These are phyloP conservation scores for Amyelois transitella DNA, from an alignment of 1,140 invertebrate species.

Conservation along the genomic window DNA sequence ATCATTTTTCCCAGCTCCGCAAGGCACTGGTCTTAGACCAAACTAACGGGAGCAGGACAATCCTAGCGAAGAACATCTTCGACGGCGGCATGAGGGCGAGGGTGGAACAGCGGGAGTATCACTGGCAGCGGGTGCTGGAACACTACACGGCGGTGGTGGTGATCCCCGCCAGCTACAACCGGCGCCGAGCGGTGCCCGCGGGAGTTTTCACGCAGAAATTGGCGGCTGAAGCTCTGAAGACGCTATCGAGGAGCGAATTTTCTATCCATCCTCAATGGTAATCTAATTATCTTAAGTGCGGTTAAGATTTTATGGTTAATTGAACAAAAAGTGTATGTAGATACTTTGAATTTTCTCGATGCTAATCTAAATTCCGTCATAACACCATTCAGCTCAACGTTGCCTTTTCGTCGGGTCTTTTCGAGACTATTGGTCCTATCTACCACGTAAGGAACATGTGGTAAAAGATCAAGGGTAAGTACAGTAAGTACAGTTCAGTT, in stretches of 20 bases:
- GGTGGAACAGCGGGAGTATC: conserved; percentile 45
- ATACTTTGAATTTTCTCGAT: no score
- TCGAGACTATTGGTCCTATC: no score
- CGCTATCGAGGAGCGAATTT: conserved; percentile 43
- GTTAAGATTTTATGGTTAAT: no score
- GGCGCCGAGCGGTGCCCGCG: conserved; percentile 27
- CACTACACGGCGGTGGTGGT: conserved; percentile 55
- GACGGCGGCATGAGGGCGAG: conserved; percentile 46
- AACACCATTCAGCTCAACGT: no score
- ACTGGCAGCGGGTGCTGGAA: conserved; percentile 51
- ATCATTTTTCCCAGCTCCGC: conserved; percentile 40
- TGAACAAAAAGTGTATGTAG: no score
- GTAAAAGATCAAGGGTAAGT: no score
- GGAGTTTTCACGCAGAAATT: conserved; percentile 38
- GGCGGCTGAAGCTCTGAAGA: conserved; percentile 39
- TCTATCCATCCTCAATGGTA: conserved; percentile 60
- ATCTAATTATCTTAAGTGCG: not conserved
- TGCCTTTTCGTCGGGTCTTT: no score
- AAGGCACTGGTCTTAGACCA: conserved; percentile 40
- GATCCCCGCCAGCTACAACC: conserved; percentile 33
- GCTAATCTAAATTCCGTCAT: no score
- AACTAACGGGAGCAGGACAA: conserved; percentile 30
- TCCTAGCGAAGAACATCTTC: conserved; percentile 46
- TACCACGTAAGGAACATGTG: no score
- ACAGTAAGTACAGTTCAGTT: no score